Conservation (phyloP, 2,888 invertebrate species). For the Eupeodes luniger region DNA sequence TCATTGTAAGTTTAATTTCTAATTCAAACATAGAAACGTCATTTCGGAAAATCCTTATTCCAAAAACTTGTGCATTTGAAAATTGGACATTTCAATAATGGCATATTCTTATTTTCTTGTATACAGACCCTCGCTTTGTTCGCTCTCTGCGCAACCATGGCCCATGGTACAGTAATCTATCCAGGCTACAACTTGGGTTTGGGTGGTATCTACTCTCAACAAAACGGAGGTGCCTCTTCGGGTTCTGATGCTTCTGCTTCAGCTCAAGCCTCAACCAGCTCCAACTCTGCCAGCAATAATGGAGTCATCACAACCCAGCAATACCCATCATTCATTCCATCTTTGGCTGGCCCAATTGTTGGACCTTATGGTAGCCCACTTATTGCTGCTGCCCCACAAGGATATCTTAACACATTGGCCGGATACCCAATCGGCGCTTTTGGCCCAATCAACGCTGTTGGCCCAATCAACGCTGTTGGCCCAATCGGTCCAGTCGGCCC, state of each 20-base stretch:
- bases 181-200: background rate
- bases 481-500: background rate
- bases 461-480: too few relatives aligned
- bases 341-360: background rate
- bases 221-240: slow-evolving; percentile 30
- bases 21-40: background rate
- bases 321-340: background rate
- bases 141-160: slow-evolving; percentile 65
- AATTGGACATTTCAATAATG: slow-evolving; percentile 39
- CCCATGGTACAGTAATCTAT: slow-evolving; percentile 28
- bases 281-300: slow-evolving; percentile 45
- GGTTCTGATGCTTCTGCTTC: slow-evolving; percentile 21
- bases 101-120: slow-evolving; percentile 26
- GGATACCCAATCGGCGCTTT: background rate
- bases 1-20: slow-evolving; percentile 77
- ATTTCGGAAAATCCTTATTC: background rate
- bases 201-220: background rate
- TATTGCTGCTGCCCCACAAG: background rate
- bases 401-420: background rate
- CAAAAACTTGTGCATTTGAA: background rate
- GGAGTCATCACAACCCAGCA: background rate
- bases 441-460: slow-evolving; percentile 2
- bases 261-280: slow-evolving; percentile 30
- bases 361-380: background rate
- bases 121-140: slow-evolving; percentile 65